These are phyloP conservation scores for Nothocercus nigrocapillus DNA, from an alignment of 2,113 vertebrate genomes.

Conservation along the genomic window DNA sequence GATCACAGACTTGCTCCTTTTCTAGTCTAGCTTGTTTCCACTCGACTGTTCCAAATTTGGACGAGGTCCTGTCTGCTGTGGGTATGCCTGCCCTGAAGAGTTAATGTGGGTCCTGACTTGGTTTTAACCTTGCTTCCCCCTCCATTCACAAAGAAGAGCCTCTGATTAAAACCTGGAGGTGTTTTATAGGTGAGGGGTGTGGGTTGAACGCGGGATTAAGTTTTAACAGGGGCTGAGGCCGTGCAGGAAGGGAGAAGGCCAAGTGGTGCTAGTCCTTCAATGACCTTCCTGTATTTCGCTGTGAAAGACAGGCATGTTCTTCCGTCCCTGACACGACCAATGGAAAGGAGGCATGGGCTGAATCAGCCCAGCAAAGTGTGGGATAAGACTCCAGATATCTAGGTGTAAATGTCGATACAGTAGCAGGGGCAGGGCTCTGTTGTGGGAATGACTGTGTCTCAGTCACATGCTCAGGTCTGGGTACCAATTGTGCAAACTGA, in stretches of 20 bases:
- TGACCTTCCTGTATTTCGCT: slow-evolving; percentile 51
- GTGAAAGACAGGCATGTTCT: slow-evolving; percentile 5
- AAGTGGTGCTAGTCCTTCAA: slow-evolving; percentile 46
- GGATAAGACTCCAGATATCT: not conserved
- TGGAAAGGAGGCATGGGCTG: not conserved
- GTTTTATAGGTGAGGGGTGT: slow-evolving; percentile 18
- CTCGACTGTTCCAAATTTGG: not conserved
- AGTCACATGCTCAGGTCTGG: not conserved
- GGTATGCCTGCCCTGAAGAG: not conserved
- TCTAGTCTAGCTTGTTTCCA: slow-evolving; percentile 9
- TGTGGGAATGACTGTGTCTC: not conserved
- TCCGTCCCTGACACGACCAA: not conserved
- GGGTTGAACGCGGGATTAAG: slow-evolving; percentile 35
- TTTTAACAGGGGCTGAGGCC: slow-evolving; percentile 23
- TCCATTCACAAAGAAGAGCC: not conserved
- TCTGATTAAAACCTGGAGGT: slow-evolving; percentile 55
- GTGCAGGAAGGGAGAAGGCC: slow-evolving; percentile 19
- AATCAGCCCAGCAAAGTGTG: not conserved
- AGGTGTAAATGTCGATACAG: not conserved
- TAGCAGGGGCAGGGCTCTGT: not conserved
- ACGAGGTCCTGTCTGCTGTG: not conserved
- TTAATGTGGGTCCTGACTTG: not conserved
- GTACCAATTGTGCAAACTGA: not conserved
- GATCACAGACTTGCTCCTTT: not conserved
- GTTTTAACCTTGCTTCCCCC: slow-evolving; percentile 10